Evolutionary conservation across 2,888 invertebrate species (phyloP).

Genomic region (Drosophila longiperda): DNA sequence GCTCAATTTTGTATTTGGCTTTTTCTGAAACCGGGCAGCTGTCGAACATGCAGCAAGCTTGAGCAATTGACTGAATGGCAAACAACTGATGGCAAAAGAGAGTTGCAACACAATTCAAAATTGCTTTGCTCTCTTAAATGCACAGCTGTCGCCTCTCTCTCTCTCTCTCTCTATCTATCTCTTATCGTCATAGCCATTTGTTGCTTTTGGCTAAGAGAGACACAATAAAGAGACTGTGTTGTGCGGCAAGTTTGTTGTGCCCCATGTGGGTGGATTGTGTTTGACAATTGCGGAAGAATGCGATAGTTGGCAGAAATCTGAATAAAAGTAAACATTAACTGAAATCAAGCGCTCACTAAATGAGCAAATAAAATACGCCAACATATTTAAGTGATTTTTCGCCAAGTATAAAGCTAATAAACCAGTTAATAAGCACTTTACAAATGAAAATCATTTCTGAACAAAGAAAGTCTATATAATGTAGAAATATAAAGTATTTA

Average conservation of each 20-base stretch:
- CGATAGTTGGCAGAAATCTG: constrained; percentile 7
- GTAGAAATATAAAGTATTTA: not conserved
- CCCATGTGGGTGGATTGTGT: constrained; percentile 22
- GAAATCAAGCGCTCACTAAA: not conserved
- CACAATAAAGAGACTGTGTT: constrained; percentile 6
- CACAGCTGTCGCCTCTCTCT: constrained; percentile 18
- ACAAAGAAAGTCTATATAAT: not conserved
- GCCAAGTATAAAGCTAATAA: not conserved
- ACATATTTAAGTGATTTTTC: not conserved
- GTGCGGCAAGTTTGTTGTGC: constrained; percentile 3
- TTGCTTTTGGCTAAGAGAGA: constrained; percentile 56
- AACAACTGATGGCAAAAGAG: constrained; percentile 39
- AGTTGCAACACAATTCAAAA: constrained; percentile 36
- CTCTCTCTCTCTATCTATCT: not conserved
- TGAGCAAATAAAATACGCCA: constrained; percentile 7
- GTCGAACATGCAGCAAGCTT: constrained; percentile 64
- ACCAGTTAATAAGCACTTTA: not conserved
- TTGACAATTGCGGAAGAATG: constrained; percentile 49
- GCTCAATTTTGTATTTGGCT: constrained; percentile 57
- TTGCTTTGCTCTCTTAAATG: constrained; percentile 29
- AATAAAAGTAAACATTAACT: constrained; percentile 21
- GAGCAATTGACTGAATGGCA: constrained; percentile 40
- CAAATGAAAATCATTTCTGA: not conserved
- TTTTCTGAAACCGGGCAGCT: constrained; percentile 40
- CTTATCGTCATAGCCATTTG: constrained; percentile 58